A percentile compares a stretch with the other conserved stretches of the same genome.
These are phyloP conservation scores for Dreissena polymorpha DNA, from an alignment of 1,140 invertebrate genomes.

Conservation along the genomic window DNA sequence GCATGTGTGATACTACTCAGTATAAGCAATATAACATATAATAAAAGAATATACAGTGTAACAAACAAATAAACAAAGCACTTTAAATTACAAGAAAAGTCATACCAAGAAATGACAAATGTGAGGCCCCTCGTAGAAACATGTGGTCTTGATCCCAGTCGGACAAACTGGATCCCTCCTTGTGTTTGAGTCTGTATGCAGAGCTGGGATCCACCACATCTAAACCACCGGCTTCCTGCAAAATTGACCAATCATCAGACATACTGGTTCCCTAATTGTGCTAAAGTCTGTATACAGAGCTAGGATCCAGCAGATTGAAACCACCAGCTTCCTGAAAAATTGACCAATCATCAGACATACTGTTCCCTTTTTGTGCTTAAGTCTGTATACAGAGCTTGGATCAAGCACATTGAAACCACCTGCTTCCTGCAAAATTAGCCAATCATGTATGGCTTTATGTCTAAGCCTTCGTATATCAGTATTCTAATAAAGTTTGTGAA, in stretches of 20 bases:
- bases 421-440: constrained; percentile 7
- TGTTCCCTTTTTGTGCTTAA: constrained; percentile 15
- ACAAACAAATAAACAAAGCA: neutral
- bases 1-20: no score
- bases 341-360: no score
- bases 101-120: constrained; percentile 34
- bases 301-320: constrained; percentile 16
- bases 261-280: neutral
- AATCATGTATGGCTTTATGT: no score
- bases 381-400: constrained; percentile 37
- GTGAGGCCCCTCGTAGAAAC: constrained; percentile 40
- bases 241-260: no score
- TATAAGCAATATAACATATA: no score
- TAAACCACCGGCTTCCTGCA: constrained; percentile 19
- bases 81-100: neutral
- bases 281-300: constrained; percentile 36
- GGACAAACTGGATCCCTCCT: neutral
- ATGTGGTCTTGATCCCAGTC: constrained; percentile 35
- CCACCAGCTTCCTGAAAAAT: constrained; percentile 26
- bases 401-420: constrained; percentile 9
- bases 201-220: constrained; percentile 21
- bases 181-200: constrained; percentile 28
- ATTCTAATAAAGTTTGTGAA: no score
- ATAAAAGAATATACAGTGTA: neutral
- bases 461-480: no score